phyloP scores from a whole-genome alignment of 2,888 invertebrate species.

The Troilus luridus region DNA sequence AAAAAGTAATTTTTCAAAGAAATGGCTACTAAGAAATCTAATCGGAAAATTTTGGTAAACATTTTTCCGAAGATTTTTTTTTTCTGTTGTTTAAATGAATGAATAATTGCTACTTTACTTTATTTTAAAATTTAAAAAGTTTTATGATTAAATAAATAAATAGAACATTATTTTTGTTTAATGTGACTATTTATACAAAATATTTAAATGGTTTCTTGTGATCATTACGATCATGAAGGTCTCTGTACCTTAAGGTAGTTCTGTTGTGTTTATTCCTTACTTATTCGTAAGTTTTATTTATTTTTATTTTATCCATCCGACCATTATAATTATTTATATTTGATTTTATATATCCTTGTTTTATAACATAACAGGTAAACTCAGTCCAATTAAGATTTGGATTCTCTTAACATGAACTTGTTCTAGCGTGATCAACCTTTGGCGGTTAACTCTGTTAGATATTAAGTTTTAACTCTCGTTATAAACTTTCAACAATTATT shows the following conservation, averaged over 20 bases:
- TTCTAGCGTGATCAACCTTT: slow-evolving; percentile 56
- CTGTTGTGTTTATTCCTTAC: slow-evolving; percentile 41
- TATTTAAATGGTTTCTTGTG: neutral
- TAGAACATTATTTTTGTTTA: neutral
- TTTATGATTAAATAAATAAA: neutral
- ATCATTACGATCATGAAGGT: slow-evolving; percentile 35
- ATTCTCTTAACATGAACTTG: slow-evolving; percentile 51
- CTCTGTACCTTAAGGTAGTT: slow-evolving; percentile 40
- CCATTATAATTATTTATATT: slow-evolving; percentile 18
- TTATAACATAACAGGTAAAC: neutral
- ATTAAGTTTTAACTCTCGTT: slow-evolving; percentile 32
- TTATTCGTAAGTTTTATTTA: slow-evolving; percentile 59
- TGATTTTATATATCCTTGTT: neutral
- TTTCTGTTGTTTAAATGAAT: neutral
- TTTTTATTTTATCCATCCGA: slow-evolving; percentile 58
- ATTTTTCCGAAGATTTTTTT: neutral
- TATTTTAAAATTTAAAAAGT: neutral
- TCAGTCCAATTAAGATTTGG: neutral
- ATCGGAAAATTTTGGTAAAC: too few relatives aligned
- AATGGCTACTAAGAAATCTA: too few relatives aligned
- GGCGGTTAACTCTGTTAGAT: slow-evolving; percentile 56
- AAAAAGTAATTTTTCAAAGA: too few relatives aligned
- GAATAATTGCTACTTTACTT: too few relatives aligned
- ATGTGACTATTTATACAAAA: neutral
- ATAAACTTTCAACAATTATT: slow-evolving; percentile 39